A percentile compares a stretch with the other conserved stretches of the same genome.
These are phyloP conservation scores for Prolemur simus DNA, from an alignment of 2,113 vertebrate genomes.

Conservation along the genomic window DNA sequence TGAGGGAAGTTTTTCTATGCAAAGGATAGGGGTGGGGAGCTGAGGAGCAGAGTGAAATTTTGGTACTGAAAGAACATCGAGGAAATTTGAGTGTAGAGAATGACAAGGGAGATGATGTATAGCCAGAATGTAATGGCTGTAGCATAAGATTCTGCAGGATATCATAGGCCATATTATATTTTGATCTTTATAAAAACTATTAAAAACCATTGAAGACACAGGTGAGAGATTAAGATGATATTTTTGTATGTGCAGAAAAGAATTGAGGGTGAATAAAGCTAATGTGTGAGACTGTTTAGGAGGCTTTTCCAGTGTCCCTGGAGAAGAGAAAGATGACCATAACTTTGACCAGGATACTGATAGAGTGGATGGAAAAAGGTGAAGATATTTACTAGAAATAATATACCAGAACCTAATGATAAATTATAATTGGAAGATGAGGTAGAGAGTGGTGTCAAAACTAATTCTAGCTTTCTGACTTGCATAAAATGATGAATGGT, in stretches of 20 bases:
- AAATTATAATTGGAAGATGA: background rate
- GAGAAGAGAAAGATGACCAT: background rate
- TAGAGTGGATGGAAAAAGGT: background rate
- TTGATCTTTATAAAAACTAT: background rate
- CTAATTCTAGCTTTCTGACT: background rate
- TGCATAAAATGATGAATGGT: background rate
- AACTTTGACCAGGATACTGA: background rate
- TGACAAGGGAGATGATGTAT: background rate
- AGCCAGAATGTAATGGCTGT: background rate
- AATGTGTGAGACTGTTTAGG: background rate
- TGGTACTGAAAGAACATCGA: background rate
- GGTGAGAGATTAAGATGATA: background rate
- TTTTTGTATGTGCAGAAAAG: background rate
- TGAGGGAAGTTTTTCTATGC: background rate
- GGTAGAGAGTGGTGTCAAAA: background rate
- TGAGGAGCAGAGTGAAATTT: background rate
- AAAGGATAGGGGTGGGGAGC: background rate
- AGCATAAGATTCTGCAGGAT: background rate
- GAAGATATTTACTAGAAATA: background rate
- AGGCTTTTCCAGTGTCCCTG: background rate
- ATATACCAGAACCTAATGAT: background rate
- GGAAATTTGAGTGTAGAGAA: background rate
- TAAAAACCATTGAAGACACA: background rate
- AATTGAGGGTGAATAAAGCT: background rate
- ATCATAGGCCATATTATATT: background rate